phyloP scores from a whole-genome alignment of 2,113 vertebrate species.

The Mirounga angustirostris region DNA sequence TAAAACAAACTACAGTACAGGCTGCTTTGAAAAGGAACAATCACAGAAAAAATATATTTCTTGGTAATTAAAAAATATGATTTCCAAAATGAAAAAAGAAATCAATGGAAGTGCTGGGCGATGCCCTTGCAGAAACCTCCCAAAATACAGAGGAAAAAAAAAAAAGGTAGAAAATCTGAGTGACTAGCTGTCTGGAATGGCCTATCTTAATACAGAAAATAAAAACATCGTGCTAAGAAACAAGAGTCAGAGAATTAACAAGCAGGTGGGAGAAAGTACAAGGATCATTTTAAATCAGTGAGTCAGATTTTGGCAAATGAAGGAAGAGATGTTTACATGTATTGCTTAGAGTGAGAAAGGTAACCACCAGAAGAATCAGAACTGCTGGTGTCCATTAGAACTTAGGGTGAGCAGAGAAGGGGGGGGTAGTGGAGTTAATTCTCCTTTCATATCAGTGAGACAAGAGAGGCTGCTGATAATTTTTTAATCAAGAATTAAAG shows the following conservation, averaged over 20 bases:
- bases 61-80: constrained; percentile 60
- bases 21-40: not conserved
- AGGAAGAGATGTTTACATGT: not conserved
- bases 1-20: constrained; percentile 27
- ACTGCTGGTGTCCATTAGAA: not conserved
- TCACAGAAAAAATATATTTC: constrained; percentile 15
- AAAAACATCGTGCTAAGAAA: not conserved
- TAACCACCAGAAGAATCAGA: not conserved
- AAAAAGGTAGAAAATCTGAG: not conserved
- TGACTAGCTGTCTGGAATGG: not conserved
- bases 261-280: not conserved
- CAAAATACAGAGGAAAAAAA: not conserved
- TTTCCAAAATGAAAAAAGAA: constrained; percentile 51
- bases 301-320: not conserved
- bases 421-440: not conserved
- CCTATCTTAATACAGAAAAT: not conserved
- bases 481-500: not conserved
- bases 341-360: not conserved
- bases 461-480: not conserved
- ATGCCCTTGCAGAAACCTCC: not conserved
- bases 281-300: not conserved
- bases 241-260: not conserved
- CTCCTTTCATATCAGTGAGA: not conserved
- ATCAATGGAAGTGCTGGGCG: not conserved
- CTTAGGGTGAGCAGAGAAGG: not conserved